These are phyloP conservation scores for Lucinisca nassula DNA, from an alignment of 2,888 invertebrate genomes.

Conservation along the genomic window DNA sequence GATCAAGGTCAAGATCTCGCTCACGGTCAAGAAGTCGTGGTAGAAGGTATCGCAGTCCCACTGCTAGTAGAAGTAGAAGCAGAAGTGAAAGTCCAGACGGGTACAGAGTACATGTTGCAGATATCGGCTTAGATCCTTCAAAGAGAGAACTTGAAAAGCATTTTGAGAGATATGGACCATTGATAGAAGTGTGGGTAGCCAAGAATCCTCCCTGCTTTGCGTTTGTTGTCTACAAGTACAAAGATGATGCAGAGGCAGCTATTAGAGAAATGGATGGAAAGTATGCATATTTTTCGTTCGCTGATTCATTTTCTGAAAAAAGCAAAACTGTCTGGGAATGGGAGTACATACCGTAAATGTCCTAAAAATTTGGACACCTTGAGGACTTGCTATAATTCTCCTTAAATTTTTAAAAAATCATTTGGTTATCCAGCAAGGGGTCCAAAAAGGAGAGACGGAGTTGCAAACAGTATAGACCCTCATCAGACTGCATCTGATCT, in stretches of 20 bases:
- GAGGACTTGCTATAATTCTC: no score
- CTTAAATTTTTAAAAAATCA: no score
- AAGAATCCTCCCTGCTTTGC: conserved; percentile 90
- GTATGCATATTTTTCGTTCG: conserved; percentile 88
- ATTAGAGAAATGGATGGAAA: conserved; percentile 94
- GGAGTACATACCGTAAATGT: no score
- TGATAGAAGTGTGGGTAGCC: conserved; percentile 90
- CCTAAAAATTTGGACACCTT: no score
- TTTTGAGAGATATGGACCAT: conserved; percentile 89
- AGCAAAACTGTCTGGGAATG: no score
- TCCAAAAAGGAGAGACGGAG: no score
- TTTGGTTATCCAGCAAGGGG: no score
- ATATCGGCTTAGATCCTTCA: conserved; percentile 89
- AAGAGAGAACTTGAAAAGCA: conserved; percentile 89
- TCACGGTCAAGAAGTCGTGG: conserved; percentile 39
- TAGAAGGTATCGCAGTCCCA: conserved; percentile 64
- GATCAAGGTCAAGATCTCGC: conserved; percentile 59
- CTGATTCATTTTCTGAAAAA: no score
- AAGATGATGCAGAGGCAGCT: conserved; percentile 92
- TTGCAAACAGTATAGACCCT: no score
- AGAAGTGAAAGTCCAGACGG: conserved; percentile 71
- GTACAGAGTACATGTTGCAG: conserved; percentile 89
- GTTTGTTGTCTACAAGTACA: conserved; percentile 90
- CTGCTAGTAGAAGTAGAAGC: conserved; percentile 41
- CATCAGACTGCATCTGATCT: no score